Base-by-base conservation (phyloP, 2,888 invertebrate species). In the Digitonthophagus gazella region DNA sequence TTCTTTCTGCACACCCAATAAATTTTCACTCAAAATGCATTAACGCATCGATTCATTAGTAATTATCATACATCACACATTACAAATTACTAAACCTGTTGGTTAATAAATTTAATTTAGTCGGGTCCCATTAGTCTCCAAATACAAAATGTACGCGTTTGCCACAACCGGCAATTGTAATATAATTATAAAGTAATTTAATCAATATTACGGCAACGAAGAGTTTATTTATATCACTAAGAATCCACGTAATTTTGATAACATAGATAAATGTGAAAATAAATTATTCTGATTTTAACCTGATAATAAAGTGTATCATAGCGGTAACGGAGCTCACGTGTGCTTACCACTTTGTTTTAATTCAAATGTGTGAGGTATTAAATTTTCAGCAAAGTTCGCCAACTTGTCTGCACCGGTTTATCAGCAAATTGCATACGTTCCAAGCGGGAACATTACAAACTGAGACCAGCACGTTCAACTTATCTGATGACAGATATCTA, bases 321-420 rank as follows among this genome's bases (percentile, higher is more conserved):
- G n/a, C n/a, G n/a, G n/a, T n/a, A n/a, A n/a, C n/a, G n/a, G n/a
- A n/a, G n/a, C n/a, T n/a, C n/a, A n/a, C n/a, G n/a, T n/a, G n/a
- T n/a, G n/a, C n/a, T n/a, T n/a, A n/a, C n/a, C n/a, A 64, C 5
- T 28, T 28, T 64, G 64, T 64, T 64, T 64, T 28, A 64, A 14
- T 64, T 64, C 28, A 64, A 57, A 64, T 54, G 56, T 56, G 65
- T 16, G 19, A 14, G 65, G 65, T 44, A 65, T 65, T 65, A 65
- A 65, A 65, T 65, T 65, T 65, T 65, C 65, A 55, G 54, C 56
- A 54, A 56, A 19, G 65, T 55, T 65, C 61, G 18, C 56, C 54
- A 65, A 65, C 65, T 65, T 55, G 65, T 65, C 65, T 54, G 65
- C 65, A 54, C 44, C 16, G 65, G 65, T 65, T 65, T 65, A 65